These are phyloP conservation scores for Atherinomorus stipes DNA, from an alignment of 2,113 vertebrate genomes.

Conservation along the genomic window DNA sequence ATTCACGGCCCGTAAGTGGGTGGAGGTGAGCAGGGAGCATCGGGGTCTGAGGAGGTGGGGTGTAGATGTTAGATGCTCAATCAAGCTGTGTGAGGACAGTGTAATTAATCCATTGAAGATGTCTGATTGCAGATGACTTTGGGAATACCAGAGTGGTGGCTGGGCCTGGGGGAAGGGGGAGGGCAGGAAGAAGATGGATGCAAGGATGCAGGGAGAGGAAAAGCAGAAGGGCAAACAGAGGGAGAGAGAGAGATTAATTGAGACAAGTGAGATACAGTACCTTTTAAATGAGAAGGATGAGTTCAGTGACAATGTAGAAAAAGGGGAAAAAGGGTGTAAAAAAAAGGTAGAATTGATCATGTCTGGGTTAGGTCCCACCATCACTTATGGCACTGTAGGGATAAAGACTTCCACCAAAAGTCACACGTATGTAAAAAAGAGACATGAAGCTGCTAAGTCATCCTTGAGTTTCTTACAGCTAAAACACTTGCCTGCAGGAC, in stretches of 20 bases:
- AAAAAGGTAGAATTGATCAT: constrained; percentile 59
- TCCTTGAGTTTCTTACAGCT: constrained; percentile 30
- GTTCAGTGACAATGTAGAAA: constrained; percentile 64
- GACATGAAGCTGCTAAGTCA: constrained; percentile 37
- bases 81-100: constrained; percentile 79
- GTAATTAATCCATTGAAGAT: constrained; percentile 86
- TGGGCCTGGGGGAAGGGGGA: constrained; percentile 46
- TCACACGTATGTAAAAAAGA: constrained; percentile 54
- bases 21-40: constrained; percentile 57
- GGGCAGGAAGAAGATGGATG: constrained; percentile 75
- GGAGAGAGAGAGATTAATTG: constrained; percentile 73
- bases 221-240: constrained; percentile 71
- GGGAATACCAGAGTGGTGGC: constrained; percentile 73
- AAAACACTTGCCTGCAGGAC: constrained; percentile 53
- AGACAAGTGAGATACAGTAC: constrained; percentile 75
- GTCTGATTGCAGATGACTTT: constrained; percentile 86
- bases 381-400: constrained; percentile 54
- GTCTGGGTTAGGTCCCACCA: constrained; percentile 56
- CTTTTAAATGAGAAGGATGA: constrained; percentile 81
- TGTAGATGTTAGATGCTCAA: constrained; percentile 78
- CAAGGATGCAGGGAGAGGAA: constrained; percentile 62
- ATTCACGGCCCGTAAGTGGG: constrained; percentile 52
- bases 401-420: constrained; percentile 59
- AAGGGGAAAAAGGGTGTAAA: background rate
- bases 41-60: constrained; percentile 64